Conservation (phyloP, 2,888 invertebrate species). For the Polydrusus cervinus region DNA sequence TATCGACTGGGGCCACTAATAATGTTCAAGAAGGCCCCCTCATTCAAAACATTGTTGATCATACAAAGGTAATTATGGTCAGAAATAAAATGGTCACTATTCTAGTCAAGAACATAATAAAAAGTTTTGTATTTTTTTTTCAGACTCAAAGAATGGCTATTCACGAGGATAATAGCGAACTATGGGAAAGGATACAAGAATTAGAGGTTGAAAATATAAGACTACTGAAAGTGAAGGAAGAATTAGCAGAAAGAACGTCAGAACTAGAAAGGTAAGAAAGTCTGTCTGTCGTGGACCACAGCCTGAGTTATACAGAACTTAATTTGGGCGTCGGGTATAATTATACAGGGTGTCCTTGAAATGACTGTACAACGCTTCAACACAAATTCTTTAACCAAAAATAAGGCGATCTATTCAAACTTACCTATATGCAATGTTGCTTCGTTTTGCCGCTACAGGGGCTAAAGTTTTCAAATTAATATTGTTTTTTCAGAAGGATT, state of each 20-base stretch:
- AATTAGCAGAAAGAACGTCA: constrained; percentile 56
- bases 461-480: no score
- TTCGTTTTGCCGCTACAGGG: no score
- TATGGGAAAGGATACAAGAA: constrained; percentile 57
- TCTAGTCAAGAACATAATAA: no score
- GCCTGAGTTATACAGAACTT: no score
- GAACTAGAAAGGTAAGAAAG: constrained; percentile 64
- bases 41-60: constrained; percentile 55
- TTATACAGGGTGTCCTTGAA: no score
- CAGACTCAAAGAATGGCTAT: constrained; percentile 18
- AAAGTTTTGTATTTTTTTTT: constrained; percentile 14
- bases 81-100: not conserved
- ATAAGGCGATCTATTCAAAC: no score
- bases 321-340: no score
- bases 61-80: not conserved
- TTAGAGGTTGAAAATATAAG: constrained; percentile 61
- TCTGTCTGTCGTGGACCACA: no score
- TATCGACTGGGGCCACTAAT: constrained; percentile 71
- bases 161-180: constrained; percentile 24
- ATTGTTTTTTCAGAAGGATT: no score
- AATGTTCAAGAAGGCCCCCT: constrained; percentile 56
- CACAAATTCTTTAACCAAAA: no score
- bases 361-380: no score
- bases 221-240: constrained; percentile 63
- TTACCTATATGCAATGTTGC: no score